phyloP scores from a whole-genome alignment of 2,888 invertebrate species.

The Fragum sueziense region DNA sequence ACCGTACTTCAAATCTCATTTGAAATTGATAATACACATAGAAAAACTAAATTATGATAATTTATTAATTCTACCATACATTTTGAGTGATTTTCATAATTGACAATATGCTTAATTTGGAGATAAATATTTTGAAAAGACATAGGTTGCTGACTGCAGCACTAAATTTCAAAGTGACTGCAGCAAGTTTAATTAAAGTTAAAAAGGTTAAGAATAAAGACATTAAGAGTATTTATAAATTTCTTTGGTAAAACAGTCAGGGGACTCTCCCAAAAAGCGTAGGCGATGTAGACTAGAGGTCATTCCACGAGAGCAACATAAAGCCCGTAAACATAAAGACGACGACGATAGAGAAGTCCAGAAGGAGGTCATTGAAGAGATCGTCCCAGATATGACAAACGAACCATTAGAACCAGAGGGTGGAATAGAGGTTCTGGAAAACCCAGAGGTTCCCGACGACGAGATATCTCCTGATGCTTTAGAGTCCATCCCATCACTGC shows the following conservation, averaged over 20 bases:
- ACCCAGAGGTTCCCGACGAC: conserved; percentile 25
- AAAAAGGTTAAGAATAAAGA: not conserved
- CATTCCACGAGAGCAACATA: conserved; percentile 56
- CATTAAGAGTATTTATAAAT: not conserved
- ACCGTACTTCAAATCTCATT: not conserved
- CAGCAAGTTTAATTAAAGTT: conserved; percentile 63
- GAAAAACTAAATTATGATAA: too few relatives aligned
- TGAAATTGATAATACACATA: too few relatives aligned
- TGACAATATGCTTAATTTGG: not conserved
- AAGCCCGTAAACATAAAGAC: conserved; percentile 33
- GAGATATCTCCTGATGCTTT: conserved; percentile 44
- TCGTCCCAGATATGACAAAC: not conserved
- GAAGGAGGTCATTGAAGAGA: conserved; percentile 17
- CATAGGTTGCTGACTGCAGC: conserved; percentile 63
- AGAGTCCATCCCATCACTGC: conserved; percentile 48
- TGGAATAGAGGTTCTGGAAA: conserved; percentile 50
- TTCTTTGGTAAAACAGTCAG: conserved; percentile 29
- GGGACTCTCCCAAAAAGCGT: conserved; percentile 38
- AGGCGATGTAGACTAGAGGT: conserved; percentile 56
- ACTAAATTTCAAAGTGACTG: conserved; percentile 64
- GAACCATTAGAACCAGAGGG: conserved; percentile 26
- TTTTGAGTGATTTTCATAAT: not conserved
- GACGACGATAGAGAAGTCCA: conserved; percentile 1
- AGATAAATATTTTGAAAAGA: too few relatives aligned
- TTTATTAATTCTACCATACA: too few relatives aligned